These are phyloP conservation scores for Erpobdella octoculata DNA, from an alignment of 2,888 invertebrate species.

Conservation along the genomic window DNA sequence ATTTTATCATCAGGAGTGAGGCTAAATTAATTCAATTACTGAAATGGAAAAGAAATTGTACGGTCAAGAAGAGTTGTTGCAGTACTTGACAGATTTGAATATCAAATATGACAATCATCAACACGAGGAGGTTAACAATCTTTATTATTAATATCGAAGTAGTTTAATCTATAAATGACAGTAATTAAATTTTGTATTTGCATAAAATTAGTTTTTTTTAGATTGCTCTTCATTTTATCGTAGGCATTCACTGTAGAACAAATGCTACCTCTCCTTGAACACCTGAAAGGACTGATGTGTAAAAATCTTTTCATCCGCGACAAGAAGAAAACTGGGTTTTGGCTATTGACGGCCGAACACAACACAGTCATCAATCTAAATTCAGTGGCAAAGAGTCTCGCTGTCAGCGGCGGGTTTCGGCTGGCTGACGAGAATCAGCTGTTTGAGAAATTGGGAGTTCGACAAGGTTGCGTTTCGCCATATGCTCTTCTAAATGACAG, in stretches of 20 bases:
- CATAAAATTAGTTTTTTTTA: no score
- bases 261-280: conserved; percentile 44
- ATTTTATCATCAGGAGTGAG: no score
- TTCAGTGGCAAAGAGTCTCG: conserved; percentile 45
- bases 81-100: not conserved
- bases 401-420: conserved; percentile 46
- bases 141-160: no score
- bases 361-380: conserved; percentile 46
- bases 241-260: conserved; percentile 52
- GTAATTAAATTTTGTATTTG: no score
- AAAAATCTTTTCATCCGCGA: conserved; percentile 52
- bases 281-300: conserved; percentile 45
- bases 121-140: not conserved
- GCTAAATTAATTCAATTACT: not conserved
- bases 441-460: conserved; percentile 46
- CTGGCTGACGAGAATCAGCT: conserved; percentile 48
- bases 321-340: conserved; percentile 48
- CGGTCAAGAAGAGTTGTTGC: not conserved
- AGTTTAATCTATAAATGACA: not conserved
- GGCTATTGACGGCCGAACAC: conserved; percentile 47
- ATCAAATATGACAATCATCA: not conserved
- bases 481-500: conserved; percentile 50
- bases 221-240: not conserved
- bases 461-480: conserved; percentile 49
- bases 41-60: not conserved